Conservation (phyloP, 2,888 invertebrate species). For the Morinoia aosen region DNA sequence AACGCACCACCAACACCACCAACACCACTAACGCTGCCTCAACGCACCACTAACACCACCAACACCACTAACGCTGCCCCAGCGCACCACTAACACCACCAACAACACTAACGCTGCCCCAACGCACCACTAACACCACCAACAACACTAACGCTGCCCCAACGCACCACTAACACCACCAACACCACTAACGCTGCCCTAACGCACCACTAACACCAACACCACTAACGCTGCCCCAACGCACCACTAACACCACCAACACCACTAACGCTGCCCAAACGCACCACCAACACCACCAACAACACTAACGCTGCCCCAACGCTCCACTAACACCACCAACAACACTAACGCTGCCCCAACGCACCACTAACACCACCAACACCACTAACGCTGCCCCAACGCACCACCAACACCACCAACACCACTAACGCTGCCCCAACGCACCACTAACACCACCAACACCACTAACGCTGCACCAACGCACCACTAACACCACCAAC, state of each 20-base stretch:
- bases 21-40: background rate
- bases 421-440: background rate
- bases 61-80: too few relatives aligned
- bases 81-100: background rate
- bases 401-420: too few relatives aligned
- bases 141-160: background rate
- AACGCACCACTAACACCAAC: too few relatives aligned
- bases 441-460: background rate
- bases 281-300: too few relatives aligned
- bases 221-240: too few relatives aligned
- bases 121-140: background rate
- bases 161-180: background rate
- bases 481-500: background rate
- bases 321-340: background rate
- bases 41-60: too few relatives aligned
- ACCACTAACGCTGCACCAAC: background rate
- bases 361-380: too few relatives aligned
- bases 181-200: background rate
- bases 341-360: too few relatives aligned
- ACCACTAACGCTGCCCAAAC: too few relatives aligned
- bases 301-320: background rate
- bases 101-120: background rate
- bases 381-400: background rate
- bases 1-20: too few relatives aligned
- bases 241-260: too few relatives aligned